Evolutionary conservation across 2,797 vertebrate species (phyloP).

Genomic region (Urophycis tenuis): DNA sequence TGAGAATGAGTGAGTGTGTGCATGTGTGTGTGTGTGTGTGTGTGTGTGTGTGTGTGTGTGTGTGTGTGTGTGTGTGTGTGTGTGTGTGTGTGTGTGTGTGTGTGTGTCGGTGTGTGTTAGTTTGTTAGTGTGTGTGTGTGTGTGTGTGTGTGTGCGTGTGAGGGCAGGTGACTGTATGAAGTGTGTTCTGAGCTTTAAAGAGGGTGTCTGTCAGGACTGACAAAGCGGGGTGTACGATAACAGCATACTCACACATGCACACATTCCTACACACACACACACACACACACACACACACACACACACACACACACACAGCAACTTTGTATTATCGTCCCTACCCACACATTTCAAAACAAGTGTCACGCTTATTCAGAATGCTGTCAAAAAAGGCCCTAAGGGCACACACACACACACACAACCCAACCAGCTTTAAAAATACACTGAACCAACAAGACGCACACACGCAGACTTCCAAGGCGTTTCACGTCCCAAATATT

Average conservation of each 20-base stretch:
- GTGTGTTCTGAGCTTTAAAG: conserved; percentile 57
- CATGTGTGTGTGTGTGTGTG: background rate
- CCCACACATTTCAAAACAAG: conserved; percentile 28
- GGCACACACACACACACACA: conserved; percentile 18
- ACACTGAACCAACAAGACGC: conserved; percentile 2
- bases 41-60: conserved; percentile 2
- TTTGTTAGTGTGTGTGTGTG: background rate
- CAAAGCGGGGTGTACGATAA: conserved; percentile 43
- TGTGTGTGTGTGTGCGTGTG: conserved; percentile 34
- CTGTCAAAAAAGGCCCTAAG: conserved; percentile 27
- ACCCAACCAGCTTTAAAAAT: conserved; percentile 32
- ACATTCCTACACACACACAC: conserved; percentile 9
- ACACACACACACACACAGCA: conserved; percentile 14
- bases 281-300: conserved; percentile 22
- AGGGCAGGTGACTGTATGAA: conserved; percentile 35
- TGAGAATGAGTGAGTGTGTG: background rate
- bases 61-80: conserved; percentile 40
- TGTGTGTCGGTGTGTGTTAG: conserved; percentile 15
- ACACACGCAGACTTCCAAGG: background rate
- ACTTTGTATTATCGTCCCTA: conserved; percentile 19
- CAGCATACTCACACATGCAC: conserved; percentile 15
- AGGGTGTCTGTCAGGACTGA: conserved; percentile 52
- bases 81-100: conserved; percentile 20
- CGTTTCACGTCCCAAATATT: background rate
- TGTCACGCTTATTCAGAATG: conserved; percentile 43